phyloP scores from a whole-genome alignment of 2,797 vertebrate genomes.

The Balearica regulorum region DNA sequence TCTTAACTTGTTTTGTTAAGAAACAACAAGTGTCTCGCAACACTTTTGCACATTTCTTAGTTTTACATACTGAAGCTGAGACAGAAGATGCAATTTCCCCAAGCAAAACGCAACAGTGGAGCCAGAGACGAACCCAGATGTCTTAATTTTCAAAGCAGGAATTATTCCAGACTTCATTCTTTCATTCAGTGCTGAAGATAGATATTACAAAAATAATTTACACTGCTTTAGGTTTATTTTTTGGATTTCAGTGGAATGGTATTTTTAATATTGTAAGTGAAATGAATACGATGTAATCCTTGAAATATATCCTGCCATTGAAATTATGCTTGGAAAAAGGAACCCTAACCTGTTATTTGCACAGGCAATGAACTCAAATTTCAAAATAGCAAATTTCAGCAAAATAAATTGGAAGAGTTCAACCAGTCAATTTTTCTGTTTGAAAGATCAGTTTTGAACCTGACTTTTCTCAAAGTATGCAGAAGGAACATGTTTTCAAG shows the following conservation, averaged over 20 bases:
- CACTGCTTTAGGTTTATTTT: neutral
- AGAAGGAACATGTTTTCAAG: neutral
- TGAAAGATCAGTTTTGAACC: neutral
- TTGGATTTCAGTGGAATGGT: neutral
- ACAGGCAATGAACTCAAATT: neutral
- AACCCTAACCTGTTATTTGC: neutral
- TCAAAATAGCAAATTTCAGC: slow-evolving; percentile 30
- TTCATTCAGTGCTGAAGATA: neutral
- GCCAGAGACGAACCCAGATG: neutral
- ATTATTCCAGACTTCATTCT: neutral
- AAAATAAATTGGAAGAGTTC: neutral
- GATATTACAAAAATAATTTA: slow-evolving; percentile 28
- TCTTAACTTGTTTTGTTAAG: neutral
- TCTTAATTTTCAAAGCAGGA: slow-evolving; percentile 23
- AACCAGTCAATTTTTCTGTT: neutral
- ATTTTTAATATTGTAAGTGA: neutral
- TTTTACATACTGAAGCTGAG: neutral
- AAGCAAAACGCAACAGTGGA: neutral
- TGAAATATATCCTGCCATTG: slow-evolving; percentile 7
- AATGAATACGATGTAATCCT: neutral
- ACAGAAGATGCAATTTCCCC: slow-evolving; percentile 1
- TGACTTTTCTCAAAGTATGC: neutral
- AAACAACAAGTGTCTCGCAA: neutral
- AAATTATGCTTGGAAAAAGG: slow-evolving; percentile 19
- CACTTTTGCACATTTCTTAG: neutral